These are phyloP conservation scores for Acanthacorydalis orientalis DNA, from an alignment of 2,888 invertebrate genomes.

Conservation along the genomic window DNA sequence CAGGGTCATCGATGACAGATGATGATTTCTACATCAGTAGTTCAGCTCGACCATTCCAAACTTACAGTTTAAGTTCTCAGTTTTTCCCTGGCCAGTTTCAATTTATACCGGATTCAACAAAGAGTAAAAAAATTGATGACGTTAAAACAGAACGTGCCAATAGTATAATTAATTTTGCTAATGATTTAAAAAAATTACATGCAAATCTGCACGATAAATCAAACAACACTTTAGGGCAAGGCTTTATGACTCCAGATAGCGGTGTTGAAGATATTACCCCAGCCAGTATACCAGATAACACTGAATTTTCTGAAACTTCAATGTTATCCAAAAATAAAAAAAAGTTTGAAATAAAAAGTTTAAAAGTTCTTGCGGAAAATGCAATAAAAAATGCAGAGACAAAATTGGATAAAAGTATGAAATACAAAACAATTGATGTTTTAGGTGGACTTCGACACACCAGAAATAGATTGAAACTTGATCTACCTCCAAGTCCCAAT, in stretches of 20 bases:
- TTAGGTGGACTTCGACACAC: constrained; percentile 59
- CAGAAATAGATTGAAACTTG: constrained; percentile 50
- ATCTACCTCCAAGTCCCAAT: constrained; percentile 42
- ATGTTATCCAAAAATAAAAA: neutral
- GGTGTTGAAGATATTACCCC: constrained; percentile 44
- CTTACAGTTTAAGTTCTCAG: constrained; percentile 41
- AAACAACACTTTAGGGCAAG: constrained; percentile 23
- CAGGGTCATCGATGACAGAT: constrained; percentile 31
- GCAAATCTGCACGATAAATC: constrained; percentile 18
- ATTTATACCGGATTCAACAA: constrained; percentile 8
- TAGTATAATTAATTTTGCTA: constrained; percentile 7
- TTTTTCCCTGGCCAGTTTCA: constrained; percentile 49
- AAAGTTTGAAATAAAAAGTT: constrained; percentile 13
- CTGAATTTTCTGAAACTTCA: constrained; percentile 5
- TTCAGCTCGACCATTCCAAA: constrained; percentile 55
- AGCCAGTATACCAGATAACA: constrained; percentile 17
- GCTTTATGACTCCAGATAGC: constrained; percentile 41
- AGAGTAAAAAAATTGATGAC: neutral
- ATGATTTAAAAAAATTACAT: constrained; percentile 5
- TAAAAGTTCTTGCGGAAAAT: constrained; percentile 20
- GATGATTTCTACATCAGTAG: constrained; percentile 62
- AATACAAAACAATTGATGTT: constrained; percentile 13
- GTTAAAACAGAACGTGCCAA: constrained; percentile 3
- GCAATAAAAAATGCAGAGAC: constrained; percentile 8
- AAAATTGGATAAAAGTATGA: constrained; percentile 7